These are phyloP conservation scores for Myotis findleyi DNA, from an alignment of 2,797 vertebrate genomes.

Conservation along the genomic window DNA sequence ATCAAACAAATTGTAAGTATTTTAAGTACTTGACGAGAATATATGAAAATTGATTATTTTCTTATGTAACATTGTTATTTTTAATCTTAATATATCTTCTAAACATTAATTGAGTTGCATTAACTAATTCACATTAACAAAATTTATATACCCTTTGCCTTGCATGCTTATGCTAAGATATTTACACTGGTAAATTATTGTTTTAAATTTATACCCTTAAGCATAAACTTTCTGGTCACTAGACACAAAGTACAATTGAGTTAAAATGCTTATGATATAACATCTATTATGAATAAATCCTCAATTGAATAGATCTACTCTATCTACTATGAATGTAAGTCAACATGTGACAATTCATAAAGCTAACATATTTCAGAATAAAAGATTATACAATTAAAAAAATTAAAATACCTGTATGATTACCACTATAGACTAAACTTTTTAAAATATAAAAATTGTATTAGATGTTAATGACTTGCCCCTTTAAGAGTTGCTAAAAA, in stretches of 20 bases:
- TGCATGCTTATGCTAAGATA: not conserved
- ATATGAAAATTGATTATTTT: not conserved
- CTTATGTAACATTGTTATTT: not conserved
- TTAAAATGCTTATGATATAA: not conserved
- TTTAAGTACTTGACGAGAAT: not conserved
- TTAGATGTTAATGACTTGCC: not conserved
- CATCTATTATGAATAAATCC: not conserved
- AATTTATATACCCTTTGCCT: not conserved
- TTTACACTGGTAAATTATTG: not conserved
- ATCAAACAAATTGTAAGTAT: not conserved
- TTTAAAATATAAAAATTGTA: not conserved
- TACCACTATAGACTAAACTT: not conserved
- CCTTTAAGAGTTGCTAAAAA: not conserved
- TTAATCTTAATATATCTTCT: not conserved
- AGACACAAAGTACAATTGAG: not conserved
- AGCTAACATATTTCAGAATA: not conserved
- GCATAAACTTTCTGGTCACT: not conserved
- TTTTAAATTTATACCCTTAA: not conserved
- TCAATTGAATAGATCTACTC: not conserved
- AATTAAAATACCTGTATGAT: not conserved
- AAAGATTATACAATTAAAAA: not conserved
- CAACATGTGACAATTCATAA: not conserved
- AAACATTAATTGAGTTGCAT: not conserved
- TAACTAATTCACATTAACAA: not conserved
- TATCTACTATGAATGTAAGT: not conserved